A percentile compares a stretch with the other conserved stretches of the same genome.
Evolutionary conservation across 2,113 vertebrate genomes (phyloP).

Genomic region (Cephalopterus ornatus): DNA sequence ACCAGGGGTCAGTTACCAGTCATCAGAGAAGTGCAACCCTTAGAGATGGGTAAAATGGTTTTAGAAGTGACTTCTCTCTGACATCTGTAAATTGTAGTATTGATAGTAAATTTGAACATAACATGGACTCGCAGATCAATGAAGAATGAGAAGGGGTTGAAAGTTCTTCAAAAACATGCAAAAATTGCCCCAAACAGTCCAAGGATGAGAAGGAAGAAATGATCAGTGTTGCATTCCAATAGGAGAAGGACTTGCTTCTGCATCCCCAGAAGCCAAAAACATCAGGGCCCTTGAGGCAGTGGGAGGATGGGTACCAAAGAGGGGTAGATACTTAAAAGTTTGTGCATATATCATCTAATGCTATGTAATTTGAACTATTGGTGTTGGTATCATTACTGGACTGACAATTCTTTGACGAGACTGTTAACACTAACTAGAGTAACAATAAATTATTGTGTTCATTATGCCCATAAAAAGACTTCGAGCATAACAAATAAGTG

Average conservation of each 20-base stretch:
- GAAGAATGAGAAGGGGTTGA: not conserved
- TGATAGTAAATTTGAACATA: not conserved
- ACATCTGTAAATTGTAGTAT: not conserved
- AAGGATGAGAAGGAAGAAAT: not conserved
- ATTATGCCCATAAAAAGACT: not conserved
- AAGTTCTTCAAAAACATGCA: not conserved
- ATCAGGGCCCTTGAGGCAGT: not conserved
- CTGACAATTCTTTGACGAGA: not conserved
- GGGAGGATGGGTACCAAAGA: not conserved
- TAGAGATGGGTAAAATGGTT: not conserved
- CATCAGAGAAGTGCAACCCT: not conserved
- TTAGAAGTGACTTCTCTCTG: not conserved
- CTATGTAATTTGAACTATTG: not conserved
- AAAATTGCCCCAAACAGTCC: not conserved
- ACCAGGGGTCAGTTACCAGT: not conserved
- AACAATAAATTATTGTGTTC: not conserved
- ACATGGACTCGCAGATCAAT: not conserved
- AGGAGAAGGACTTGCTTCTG: not conserved
- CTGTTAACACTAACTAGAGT: not conserved
- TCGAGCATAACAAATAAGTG: not conserved
- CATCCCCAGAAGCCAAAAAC: not conserved
- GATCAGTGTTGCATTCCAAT: not conserved
- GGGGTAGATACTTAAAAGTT: not conserved
- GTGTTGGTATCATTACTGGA: not conserved
- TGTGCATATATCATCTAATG: not conserved